A percentile compares a stretch with the other conserved stretches of the same genome.
phyloP scores from a whole-genome alignment of 2,797 vertebrate genomes.

The Oophaga sylvatica region DNA sequence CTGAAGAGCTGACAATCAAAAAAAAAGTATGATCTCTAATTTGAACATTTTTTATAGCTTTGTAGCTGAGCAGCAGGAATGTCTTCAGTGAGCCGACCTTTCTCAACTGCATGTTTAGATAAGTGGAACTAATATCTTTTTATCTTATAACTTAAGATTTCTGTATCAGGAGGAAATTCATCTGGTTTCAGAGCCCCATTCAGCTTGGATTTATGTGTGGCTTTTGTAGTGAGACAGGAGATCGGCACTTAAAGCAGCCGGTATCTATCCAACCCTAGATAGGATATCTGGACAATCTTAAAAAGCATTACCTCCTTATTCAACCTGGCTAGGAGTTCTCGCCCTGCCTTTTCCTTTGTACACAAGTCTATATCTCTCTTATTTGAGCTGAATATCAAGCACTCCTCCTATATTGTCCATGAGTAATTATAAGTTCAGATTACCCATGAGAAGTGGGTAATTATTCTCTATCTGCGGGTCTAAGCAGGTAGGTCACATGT shows the following conservation, averaged over 20 bases:
- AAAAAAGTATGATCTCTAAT: neutral
- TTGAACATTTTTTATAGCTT: neutral
- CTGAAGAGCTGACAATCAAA: neutral
- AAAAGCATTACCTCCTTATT: conserved; percentile 57
- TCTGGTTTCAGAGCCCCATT: conserved; percentile 49
- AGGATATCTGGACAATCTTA: conserved; percentile 54
- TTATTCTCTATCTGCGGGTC: conserved; percentile 57
- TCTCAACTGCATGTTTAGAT: neutral
- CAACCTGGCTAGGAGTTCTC: conserved; percentile 37
- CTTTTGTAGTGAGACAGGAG: conserved; percentile 51
- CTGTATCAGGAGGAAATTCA: conserved; percentile 31
- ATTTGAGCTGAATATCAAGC: conserved; percentile 51
- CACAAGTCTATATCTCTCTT: conserved; percentile 31
- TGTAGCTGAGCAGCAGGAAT: neutral
- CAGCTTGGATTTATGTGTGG: conserved; percentile 34
- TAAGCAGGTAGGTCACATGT: conserved; percentile 55
- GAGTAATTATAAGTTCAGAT: conserved; percentile 61
- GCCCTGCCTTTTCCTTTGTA: conserved; percentile 51
- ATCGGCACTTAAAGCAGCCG: conserved; percentile 45
- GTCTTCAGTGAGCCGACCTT: neutral
- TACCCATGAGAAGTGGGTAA: conserved; percentile 55
- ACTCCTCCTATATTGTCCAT: conserved; percentile 55
- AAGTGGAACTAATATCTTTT: conserved; percentile 27
- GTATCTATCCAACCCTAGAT: conserved; percentile 40
- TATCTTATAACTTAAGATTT: conserved; percentile 50